Conservation (phyloP, 2,888 invertebrate species). For the Lobophora halterata region DNA sequence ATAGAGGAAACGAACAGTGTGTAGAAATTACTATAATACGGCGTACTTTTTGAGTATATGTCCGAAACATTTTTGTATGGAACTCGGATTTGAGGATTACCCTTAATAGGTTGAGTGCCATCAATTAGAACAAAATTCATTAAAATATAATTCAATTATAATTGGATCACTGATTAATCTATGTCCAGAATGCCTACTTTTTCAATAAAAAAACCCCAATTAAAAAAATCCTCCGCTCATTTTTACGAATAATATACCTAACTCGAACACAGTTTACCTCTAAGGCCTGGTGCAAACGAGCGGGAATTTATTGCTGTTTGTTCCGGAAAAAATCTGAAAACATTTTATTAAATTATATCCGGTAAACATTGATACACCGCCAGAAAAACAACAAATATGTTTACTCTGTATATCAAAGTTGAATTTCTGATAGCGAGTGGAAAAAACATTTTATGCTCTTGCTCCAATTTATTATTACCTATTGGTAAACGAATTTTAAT, state of each 20-base stretch:
- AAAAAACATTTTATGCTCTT: constrained; percentile 8
- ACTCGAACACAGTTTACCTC: constrained; percentile 23
- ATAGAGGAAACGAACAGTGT: no score
- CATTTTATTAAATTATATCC: constrained; percentile 34
- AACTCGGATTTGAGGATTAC: no score
- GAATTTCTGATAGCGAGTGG: constrained; percentile 22
- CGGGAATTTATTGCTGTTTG: constrained; percentile 31
- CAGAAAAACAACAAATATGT: constrained; percentile 32
- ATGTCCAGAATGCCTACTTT: constrained; percentile 35
- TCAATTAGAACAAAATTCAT: constrained; percentile 26
- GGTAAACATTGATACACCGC: constrained; percentile 33
- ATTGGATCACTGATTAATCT: constrained; percentile 45
- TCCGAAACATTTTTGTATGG: no score
- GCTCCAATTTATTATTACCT: no score
- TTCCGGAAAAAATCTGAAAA: constrained; percentile 27
- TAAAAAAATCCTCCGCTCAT: constrained; percentile 34
- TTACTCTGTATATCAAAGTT: constrained; percentile 29
- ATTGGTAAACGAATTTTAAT: no score
- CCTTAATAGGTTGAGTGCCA: no score
- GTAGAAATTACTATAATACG: no score
- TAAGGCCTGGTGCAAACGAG: constrained; percentile 31
- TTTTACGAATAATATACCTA: constrained; percentile 26
- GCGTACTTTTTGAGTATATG: no score
- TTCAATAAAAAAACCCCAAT: constrained; percentile 42
- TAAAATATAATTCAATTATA: constrained; percentile 29